These are phyloP conservation scores for Pyrocoelia pectoralis DNA, from an alignment of 2,888 invertebrate genomes.

Conservation along the genomic window DNA sequence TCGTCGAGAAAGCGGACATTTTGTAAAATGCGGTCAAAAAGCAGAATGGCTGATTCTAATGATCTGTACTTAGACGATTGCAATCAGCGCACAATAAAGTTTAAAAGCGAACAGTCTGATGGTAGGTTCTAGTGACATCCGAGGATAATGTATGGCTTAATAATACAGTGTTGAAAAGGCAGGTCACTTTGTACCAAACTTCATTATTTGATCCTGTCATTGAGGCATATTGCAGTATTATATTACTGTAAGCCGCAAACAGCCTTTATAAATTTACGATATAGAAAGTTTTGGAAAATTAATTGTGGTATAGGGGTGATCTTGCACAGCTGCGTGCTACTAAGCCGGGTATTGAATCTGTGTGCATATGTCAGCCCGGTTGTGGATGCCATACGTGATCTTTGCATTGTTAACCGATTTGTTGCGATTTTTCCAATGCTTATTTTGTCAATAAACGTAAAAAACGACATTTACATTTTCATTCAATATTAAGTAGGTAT, in stretches of 20 bases:
- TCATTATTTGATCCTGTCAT: constrained; percentile 60
- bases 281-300: constrained; percentile 40
- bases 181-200: constrained; percentile 61
- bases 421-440: constrained; percentile 52
- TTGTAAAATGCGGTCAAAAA: constrained; percentile 53
- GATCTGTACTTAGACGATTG: constrained; percentile 48
- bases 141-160: constrained; percentile 61
- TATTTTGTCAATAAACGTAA: constrained; percentile 45
- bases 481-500: too few species aligned
- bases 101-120: constrained; percentile 36
- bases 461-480: not conserved
- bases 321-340: constrained; percentile 56
- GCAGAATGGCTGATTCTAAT: constrained; percentile 54
- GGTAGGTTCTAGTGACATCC: constrained; percentile 53
- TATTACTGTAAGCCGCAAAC: constrained; percentile 41
- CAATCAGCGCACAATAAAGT: constrained; percentile 29
- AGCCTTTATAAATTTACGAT: not conserved
- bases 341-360: constrained; percentile 55
- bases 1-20: constrained; percentile 50
- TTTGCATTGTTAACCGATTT: constrained; percentile 53
- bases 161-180: constrained; percentile 62
- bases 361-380: constrained; percentile 59
- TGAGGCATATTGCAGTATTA: constrained; percentile 47
- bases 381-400: constrained; percentile 52
- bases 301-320: constrained; percentile 51